Evolutionary conservation across 2,113 vertebrate species (phyloP), one percentile per base, ranked within the genome.

Genomic region (Propithecus coquereli): DNA sequence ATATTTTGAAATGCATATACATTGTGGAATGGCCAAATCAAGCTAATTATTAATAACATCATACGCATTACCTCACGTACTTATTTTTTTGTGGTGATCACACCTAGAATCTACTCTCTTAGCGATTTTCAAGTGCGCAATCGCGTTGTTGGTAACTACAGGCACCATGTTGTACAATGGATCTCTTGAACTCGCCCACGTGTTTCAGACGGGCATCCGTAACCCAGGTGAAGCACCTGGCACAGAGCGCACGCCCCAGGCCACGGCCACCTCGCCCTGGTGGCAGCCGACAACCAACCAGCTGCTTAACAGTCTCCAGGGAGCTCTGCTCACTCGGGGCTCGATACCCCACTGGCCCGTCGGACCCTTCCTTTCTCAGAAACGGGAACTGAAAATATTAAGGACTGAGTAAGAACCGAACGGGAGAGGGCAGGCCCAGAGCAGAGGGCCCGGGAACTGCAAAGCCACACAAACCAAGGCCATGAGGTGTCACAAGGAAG

Each of bases 201-300:
- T 11, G 6, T 65, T 63, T 8, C n/a, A 81, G 30, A 74, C 16
- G 12, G 6, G 50, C 50, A 47, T 40, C 11, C 4, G 12, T 37
- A 80, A 71, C 37, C 8, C 2, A 2, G 20, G 11, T 16, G 8
- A 74, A 3, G 3, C 23, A 12, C 54, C 52, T 71, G 27, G 4
- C 10, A 32, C 10, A 50, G 47, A n/a, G 12, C 20, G 40, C 25
- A 66, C 4, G 14, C 4, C 40, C 37, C 20, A 45, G 43, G 5
- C 66, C n/a, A 52, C 8, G 32, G 10, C 12, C 1, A 27, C 43
- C 30, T 82, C 40, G 37, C 68, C 25, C 32, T 32, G 32, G 10
- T 0, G 4, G 18, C 73, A 65, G 79, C 37, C 34, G 30, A 16
- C n/a, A 47, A 2, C 5, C 1, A 8, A 4, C 25, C 5, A 2